phyloP scores from a whole-genome alignment of 2,113 vertebrate genomes.

The Corythaeola cristata region DNA sequence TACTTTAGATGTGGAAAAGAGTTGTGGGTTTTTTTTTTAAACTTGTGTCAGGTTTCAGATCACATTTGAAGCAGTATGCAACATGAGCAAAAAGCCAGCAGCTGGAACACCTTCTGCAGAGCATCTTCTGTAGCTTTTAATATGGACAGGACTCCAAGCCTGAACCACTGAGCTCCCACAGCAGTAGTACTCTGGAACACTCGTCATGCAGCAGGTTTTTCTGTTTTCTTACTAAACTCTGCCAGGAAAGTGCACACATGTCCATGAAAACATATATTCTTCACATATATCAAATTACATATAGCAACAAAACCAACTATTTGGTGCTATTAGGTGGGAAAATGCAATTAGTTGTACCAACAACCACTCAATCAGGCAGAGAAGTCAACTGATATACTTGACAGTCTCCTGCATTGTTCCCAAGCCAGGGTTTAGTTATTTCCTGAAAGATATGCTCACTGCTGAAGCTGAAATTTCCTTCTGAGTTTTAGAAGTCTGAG shows the following conservation, averaged over 20 bases:
- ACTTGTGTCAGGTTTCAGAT: background rate
- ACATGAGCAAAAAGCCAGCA: background rate
- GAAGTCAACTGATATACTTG: background rate
- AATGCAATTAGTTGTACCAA: constrained; percentile 11
- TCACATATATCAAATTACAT: background rate
- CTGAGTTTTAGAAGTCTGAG: background rate
- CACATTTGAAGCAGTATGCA: background rate
- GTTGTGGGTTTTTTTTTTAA: background rate
- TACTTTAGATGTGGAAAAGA: background rate
- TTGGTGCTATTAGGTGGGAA: background rate
- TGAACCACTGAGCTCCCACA: background rate
- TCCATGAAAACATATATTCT: background rate
- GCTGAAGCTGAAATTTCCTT: constrained; percentile 1
- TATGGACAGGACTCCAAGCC: background rate
- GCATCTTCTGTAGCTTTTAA: background rate
- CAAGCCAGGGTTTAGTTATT: background rate
- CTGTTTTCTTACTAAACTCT: background rate
- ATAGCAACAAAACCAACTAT: background rate
- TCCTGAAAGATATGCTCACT: constrained; percentile 7
- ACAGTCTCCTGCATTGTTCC: background rate
- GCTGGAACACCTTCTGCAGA: background rate
- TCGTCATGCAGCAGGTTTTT: background rate
- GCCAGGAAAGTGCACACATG: background rate
- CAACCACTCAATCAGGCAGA: background rate
- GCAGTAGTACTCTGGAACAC: background rate